Conservation (phyloP, 2,113 vertebrate species). For the Mionectes macconnelli region DNA sequence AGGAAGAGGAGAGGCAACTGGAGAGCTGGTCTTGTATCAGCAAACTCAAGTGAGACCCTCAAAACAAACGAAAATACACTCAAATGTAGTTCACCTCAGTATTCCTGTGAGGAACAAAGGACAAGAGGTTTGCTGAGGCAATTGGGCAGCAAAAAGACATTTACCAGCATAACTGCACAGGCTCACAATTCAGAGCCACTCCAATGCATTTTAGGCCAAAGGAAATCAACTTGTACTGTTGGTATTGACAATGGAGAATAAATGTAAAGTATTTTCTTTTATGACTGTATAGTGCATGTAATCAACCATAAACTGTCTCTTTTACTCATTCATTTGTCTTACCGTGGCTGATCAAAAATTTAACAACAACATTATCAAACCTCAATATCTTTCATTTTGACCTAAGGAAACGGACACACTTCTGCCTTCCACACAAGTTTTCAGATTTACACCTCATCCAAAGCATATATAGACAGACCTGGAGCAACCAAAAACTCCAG, state of each 20-base stretch:
- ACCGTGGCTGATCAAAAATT: neutral
- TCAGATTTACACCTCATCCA: neutral
- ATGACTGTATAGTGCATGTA: neutral
- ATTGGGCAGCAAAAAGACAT: neutral
- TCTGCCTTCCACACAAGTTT: neutral
- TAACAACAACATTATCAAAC: neutral
- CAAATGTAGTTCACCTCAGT: neutral
- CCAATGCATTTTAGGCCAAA: neutral
- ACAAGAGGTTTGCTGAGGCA: neutral
- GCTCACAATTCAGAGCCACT: neutral
- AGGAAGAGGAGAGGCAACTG: neutral
- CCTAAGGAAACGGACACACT: neutral
- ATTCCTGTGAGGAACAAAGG: neutral
- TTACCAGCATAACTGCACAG: neutral
- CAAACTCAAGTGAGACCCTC: rapidly evolving
- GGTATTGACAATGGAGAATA: neutral
- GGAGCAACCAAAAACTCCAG: neutral
- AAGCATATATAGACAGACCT: neutral
- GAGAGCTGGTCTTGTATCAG: neutral
- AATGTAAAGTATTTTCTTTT: neutral
- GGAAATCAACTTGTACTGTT: neutral
- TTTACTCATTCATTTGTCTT: neutral
- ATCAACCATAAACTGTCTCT: neutral
- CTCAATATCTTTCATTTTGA: neutral
- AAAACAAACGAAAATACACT: neutral